Base-by-base conservation (phyloP, 2,797 vertebrate species). In the Threskiornis aethiopicus region DNA sequence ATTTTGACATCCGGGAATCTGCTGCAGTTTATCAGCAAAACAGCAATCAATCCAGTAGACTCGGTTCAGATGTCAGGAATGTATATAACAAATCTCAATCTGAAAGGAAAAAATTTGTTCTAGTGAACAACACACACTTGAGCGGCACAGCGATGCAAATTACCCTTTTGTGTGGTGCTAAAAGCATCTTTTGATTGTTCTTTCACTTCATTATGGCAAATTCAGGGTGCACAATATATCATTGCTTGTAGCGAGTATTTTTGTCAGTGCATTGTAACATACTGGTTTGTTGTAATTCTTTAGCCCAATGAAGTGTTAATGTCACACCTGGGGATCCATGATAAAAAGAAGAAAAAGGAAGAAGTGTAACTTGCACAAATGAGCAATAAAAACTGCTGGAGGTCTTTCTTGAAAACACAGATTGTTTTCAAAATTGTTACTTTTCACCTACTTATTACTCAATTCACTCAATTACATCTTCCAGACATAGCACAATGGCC, bases 81-180 rank as follows among this genome's bases (percentile, higher is more conserved):
- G 42, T 33, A 51, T 33, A 24, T 25, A 83, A 83, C 15, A 77
- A 79, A 77, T 67, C 66, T 39, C 55, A 71, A 1, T 55, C 90
- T 55, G 71, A 96, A 94, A 92, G 47, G 55, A 92, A 94, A 94
- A 93, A 14, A 71, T 78, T 94, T 92, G 39, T 59, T 76, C 51
- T 88, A 37, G 31, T 46, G 58, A 94, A 57, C n/a, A 79, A 33
- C 51, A 84, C 64, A 77, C 37, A 42, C 47, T 12, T 44, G 58
- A 93, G 80, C 22, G n/a, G 61, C 59, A 44, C 31, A 70, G 39
- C 0, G 0, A 82, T 20, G 39, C 42, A 86, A 76, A 85, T 31
- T 35, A 47, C 29, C 29, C 69, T 80, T 69, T 25, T 42, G 18
- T 25, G 17, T 16, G 29, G 24, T 47, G 62, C 5, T 73, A 73